Conservation (phyloP, 2,888 invertebrate genomes). For the Neoascia interrupta region DNA sequence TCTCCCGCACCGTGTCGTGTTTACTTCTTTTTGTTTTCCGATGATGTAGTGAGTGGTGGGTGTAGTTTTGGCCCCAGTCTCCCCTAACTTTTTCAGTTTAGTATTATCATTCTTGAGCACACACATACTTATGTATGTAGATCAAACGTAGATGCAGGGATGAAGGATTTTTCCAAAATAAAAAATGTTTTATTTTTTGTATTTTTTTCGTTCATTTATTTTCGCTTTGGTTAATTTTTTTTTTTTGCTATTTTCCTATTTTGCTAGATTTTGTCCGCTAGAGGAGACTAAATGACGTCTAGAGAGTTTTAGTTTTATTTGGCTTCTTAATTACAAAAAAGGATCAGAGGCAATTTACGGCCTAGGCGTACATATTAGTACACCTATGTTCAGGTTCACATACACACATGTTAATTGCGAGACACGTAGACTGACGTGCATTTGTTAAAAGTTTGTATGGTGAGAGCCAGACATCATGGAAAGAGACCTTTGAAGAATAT, state of each 20-base stretch:
- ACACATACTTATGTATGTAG: slow-evolving; percentile 47
- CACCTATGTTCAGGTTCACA: slow-evolving; percentile 1
- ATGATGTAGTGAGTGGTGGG: slow-evolving; percentile 54
- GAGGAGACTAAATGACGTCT: slow-evolving; percentile 60
- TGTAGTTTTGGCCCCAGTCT: slow-evolving; percentile 47
- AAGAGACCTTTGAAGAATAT: too few species aligned
- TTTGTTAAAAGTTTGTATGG: too few species aligned
- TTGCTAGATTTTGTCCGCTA: slow-evolving; percentile 19
- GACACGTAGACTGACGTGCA: too few species aligned
- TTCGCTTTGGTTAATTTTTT: slow-evolving; percentile 36
- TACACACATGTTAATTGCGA: too few species aligned
- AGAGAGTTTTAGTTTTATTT: slow-evolving; percentile 65
- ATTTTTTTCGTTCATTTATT: slow-evolving; percentile 35
- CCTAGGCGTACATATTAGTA: slow-evolving; percentile 16
- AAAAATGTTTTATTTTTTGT: neutral
- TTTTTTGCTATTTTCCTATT: slow-evolving; percentile 48
- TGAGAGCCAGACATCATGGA: too few species aligned
- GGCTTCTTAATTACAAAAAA: slow-evolving; percentile 67
- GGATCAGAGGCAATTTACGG: slow-evolving; percentile 31
- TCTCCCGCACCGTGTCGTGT: slow-evolving; percentile 15
- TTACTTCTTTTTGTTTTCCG: slow-evolving; percentile 6
- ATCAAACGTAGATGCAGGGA: slow-evolving; percentile 52
- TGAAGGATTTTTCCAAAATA: too few species aligned
- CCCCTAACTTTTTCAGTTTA: slow-evolving; percentile 50
- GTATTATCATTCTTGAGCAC: slow-evolving; percentile 66